Percentiles rank a stretch among this genome's conserved stretches.
phyloP scores from a whole-genome alignment of 1,140 invertebrate genomes.

The Pseudobourletiella spinata region DNA sequence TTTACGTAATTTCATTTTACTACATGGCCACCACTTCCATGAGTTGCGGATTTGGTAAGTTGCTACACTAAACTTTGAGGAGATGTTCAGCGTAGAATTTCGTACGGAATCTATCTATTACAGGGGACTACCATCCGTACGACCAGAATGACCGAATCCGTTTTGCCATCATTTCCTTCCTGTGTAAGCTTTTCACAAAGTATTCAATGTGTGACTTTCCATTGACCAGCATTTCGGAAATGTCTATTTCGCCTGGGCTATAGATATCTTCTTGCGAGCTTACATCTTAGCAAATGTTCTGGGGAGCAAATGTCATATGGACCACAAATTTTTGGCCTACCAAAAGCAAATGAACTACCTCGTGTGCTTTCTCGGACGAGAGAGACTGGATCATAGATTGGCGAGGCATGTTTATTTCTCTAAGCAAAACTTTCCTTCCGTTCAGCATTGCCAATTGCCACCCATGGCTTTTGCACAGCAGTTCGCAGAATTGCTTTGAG shows the following conservation, averaged over 20 bases:
- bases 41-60: slow-evolving; percentile 13
- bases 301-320: slow-evolving; percentile 11
- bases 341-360: slow-evolving; percentile 19
- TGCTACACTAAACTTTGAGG: too few species aligned
- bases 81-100: background rate
- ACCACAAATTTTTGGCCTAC: slow-evolving; percentile 10
- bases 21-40: slow-evolving; percentile 16
- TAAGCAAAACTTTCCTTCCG: too few species aligned
- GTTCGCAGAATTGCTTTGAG: too few species aligned
- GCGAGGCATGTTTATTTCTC: background rate
- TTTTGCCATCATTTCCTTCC: background rate
- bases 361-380: background rate
- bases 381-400: background rate
- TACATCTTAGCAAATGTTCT: slow-evolving; percentile 7
- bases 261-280: slow-evolving; percentile 10
- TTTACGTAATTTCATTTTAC: slow-evolving; percentile 12
- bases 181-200: too few species aligned
- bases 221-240: too few species aligned
- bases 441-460: too few species aligned
- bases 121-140: slow-evolving; percentile 7
- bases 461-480: too few species aligned
- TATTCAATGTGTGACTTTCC: background rate
- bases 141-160: background rate
- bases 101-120: background rate
- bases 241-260: too few species aligned